Evolutionary conservation across 2,888 invertebrate species (phyloP), one percentile per base, ranked within the genome.

Genomic region (Tachystola acroxantha): DNA sequence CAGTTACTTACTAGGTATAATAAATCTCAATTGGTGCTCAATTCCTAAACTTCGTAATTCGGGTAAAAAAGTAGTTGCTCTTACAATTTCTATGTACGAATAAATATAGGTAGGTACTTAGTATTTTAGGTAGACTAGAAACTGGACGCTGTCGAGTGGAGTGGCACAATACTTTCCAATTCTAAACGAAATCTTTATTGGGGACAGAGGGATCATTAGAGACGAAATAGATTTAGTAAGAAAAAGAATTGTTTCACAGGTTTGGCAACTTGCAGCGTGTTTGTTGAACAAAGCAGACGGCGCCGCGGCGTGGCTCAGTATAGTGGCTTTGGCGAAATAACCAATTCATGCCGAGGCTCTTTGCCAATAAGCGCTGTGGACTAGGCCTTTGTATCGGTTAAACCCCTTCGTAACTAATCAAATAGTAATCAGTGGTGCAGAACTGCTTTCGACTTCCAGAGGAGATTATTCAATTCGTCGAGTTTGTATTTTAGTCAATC

Each of bases 181-280:
- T n/a, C n/a, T n/a, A 34, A 33, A 24, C 27, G 27, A 37, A 37
- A 32, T 32, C 25, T 10, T 12, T 20, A 37, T 37, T 27, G 37
- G 32, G 37, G 37, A 14, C 37, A 19, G 12, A 11, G 27, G 32
- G 27, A 37, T 37, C 37, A 37, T 37, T 37, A 37, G 37, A 32
- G 25, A 31, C 26, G 19, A 24, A 31, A 14, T 32, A 32, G 14
- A 29, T 33, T 32, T 37, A 19, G 36, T 26, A 36, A 36, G 24
- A 36, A 24, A 36, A 11, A 16, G 10, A 31, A 32, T 26, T 26
- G 19, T 20, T 37, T 37, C 36, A 29, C 10, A n/a, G 30, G 27
- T 37, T 37, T 37, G 24, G 28, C 29, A 37, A 37, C 24, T 14
- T 22, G 16, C 13, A 10, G 13, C 11, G 19, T 30, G 16, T 14